A percentile compares a stretch with the other conserved stretches of the same genome.
Evolutionary conservation across 2,888 invertebrate species (phyloP).

Genomic region (Frankliniella fusca): DNA sequence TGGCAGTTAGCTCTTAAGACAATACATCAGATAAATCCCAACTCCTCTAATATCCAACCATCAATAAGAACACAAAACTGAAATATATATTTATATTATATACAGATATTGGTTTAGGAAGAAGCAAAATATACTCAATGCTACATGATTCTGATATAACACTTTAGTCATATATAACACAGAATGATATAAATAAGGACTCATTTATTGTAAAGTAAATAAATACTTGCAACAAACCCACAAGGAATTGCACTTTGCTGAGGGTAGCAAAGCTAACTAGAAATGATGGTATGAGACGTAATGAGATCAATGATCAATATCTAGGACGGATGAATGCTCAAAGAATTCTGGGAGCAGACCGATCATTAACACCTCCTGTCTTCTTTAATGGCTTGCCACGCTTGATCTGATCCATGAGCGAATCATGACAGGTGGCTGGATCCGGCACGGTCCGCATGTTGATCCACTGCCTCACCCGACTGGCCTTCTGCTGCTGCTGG

Average conservation of each 20-base stretch:
- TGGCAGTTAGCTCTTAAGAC: not conserved
- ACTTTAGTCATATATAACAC: constrained; percentile 21
- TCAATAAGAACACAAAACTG: not conserved
- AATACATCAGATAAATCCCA: not conserved
- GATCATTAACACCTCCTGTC: constrained; percentile 73
- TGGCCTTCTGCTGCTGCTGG: constrained; percentile 54
- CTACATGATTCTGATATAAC: constrained; percentile 20
- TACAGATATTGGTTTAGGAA: not conserved
- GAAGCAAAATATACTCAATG: constrained; percentile 20
- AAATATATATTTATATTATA: not conserved
- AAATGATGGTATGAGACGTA: not conserved
- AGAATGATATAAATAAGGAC: constrained; percentile 26
- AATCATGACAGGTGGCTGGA: constrained; percentile 74
- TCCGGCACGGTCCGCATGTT: constrained; percentile 57
- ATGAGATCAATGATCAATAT: constrained; percentile 17
- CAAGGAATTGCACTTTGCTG: constrained; percentile 15
- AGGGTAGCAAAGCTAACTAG: not conserved
- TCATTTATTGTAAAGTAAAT: constrained; percentile 27
- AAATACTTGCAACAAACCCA: constrained; percentile 20
- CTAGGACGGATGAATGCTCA: constrained; percentile 45
- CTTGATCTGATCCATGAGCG: constrained; percentile 91
- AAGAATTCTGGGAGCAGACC: constrained; percentile 83
- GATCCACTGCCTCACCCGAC: constrained; percentile 67
- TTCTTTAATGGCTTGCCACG: constrained; percentile 77
- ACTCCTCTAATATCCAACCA: not conserved